Base-by-base conservation (phyloP, 2,888 invertebrate species). In the Troides aeacus region DNA sequence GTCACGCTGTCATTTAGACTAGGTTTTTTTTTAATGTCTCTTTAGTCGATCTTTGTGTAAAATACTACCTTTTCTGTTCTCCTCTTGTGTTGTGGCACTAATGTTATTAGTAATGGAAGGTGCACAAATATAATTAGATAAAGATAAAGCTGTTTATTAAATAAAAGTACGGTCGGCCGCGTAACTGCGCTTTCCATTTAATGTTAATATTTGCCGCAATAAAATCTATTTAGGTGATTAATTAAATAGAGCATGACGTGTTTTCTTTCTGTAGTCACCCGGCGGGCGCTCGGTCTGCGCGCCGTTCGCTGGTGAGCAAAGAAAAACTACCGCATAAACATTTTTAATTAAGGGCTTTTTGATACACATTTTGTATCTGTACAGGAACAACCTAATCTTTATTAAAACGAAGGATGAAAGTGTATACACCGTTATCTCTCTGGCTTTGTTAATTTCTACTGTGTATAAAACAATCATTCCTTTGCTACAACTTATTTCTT, bases 221-320 rank as follows among this genome's bases (percentile, higher is more conserved):
- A 87, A 88, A 88, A 87, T 86, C 85, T 88, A 85, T 88, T 88
- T 85, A 79, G 81, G 85, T 84, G 81, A 86, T 86, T 88, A 87
- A 85, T 86, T 86, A 83, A 84, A 84, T 83, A 77, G 79, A 81
- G 76, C 77, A 80, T 80, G 82, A 81, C 80, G 81, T 83, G 82
- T 81, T 82, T 82, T 78, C 74, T 77, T 78, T 76, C 75, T 66
- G 67, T 71, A 69, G 73, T 70, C 63, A 74, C 71, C 72, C 70
- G 69, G 73, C 67, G 67, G 66, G 64, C 63, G 63, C 69, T 68
- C 66, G 60, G 68, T 23, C 56, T 36, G 66, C 17, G 2, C 36
- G 21, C 53, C 24, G 36, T 60, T 23, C 58, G 70, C 65, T 66
- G 77, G 70, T 77, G 76, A 75, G 74, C 73, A 67, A 74, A 69